Percentiles rank a stretch among this genome's conserved stretches.
phyloP scores from a whole-genome alignment of 2,888 invertebrate genomes.

The Emesis furor region DNA sequence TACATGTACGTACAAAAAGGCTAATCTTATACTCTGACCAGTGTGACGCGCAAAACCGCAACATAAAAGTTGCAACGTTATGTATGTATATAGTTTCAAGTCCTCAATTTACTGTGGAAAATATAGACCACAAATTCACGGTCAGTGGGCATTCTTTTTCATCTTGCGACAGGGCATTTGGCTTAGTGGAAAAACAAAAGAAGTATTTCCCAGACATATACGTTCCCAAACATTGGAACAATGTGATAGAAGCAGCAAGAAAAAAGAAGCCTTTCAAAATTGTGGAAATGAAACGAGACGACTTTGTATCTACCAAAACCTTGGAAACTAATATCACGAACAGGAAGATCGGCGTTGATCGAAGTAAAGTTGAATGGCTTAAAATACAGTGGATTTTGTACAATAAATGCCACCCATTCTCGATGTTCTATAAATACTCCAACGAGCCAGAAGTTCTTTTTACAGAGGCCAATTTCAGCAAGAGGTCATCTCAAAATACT shows the following conservation, averaged over 20 bases:
- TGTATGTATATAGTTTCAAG: conserved; percentile 60
- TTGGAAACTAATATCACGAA: conserved; percentile 60
- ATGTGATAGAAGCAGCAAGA: conserved; percentile 49
- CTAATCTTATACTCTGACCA: conserved; percentile 73
- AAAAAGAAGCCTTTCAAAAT: conserved; percentile 62
- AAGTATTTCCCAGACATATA: conserved; percentile 27
- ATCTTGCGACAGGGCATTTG: conserved; percentile 54
- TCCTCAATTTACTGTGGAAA: conserved; percentile 47
- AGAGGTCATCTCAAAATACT: conserved; percentile 39
- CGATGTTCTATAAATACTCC: conserved; percentile 61
- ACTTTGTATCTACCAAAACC: conserved; percentile 57
- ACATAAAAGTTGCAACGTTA: conserved; percentile 74
- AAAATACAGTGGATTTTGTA: conserved; percentile 60
- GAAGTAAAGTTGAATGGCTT: conserved; percentile 57
- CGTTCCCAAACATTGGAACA: conserved; percentile 51
- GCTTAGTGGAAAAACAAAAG: conserved; percentile 49
- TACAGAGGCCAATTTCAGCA: conserved; percentile 55
- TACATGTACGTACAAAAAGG: conserved; percentile 62
- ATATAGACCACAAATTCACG: conserved; percentile 57
- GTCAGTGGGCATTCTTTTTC: conserved; percentile 53
- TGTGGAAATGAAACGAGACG: conserved; percentile 59
- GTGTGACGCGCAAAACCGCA: conserved; percentile 74
- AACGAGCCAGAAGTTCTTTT: conserved; percentile 63
- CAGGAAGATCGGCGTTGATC: conserved; percentile 47
- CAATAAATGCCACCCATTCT: conserved; percentile 57